Evolutionary conservation across 2,888 invertebrate genomes (phyloP), one percentile per base, ranked within the genome.

Genomic region (Lapara coniferarum): DNA sequence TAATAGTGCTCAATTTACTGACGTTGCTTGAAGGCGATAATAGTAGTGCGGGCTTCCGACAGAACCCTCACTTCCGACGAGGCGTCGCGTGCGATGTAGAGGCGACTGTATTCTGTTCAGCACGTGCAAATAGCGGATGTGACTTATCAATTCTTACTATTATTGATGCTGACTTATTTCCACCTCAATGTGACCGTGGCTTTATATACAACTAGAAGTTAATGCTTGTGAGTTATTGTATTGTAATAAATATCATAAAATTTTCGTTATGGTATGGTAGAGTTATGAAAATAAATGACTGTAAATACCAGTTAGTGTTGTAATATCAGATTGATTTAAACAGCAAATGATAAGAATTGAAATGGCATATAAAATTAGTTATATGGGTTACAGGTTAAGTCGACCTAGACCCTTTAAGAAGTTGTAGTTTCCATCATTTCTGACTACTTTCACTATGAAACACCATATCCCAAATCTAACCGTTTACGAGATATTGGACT

Each of bases 31-130:
- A 74, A 69, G 71, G 72, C 71, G 73, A 71, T 83, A 83, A 84
- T 85, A 76, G 73, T 80, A 81, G 84, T 85, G 86, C 85, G 85
- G 85, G 85, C 82, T 89, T 88, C 86, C 88, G 85, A 85, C 81
- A 78, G 83, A 78, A 83, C 86, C 86, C 86, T 85, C 81, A 81
- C 81, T 84, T 88, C 88, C 86, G 85, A 88, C 79, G 71, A 73
- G 68, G 77, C 74, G 81, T 84, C 84, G 85, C 87, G 86, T 87
- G 87, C 82, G 83, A 85, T 75, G 74, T 71, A 67, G 77, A 71
- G 71, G 73, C 76, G 73, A 74, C 77, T 77, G 75, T 68, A 69
- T 66, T 72, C 71, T 72, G 76, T 69, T 59, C 73, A 84, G 82
- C 86, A 88, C 86, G 85, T 81, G 84, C 81, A 81, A 71, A 73